Percentiles rank a stretch among this genome's conserved stretches.
phyloP scores from a whole-genome alignment of 2,113 vertebrate species.

The Scatophagus argus region DNA sequence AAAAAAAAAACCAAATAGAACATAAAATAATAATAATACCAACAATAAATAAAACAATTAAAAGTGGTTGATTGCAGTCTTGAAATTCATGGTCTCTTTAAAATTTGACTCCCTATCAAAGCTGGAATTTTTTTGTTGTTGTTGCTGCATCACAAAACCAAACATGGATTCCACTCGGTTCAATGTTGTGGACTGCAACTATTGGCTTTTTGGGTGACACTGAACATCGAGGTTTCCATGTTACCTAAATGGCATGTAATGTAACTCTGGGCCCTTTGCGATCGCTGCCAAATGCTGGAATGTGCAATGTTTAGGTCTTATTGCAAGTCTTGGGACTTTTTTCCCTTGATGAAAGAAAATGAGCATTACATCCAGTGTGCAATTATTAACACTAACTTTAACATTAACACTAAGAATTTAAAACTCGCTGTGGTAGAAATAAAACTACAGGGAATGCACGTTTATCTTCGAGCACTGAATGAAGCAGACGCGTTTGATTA shows the following conservation, averaged over 20 bases:
- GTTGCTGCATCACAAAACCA: slow-evolving; percentile 22
- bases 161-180: slow-evolving; percentile 18
- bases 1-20: slow-evolving; percentile 81
- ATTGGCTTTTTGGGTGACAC: slow-evolving; percentile 73
- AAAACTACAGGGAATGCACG: slow-evolving; percentile 69
- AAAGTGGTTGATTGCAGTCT: slow-evolving; percentile 86
- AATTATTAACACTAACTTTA: slow-evolving; percentile 73
- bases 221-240: slow-evolving; percentile 65
- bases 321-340: slow-evolving; percentile 53
- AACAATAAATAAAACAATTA: slow-evolving; percentile 86
- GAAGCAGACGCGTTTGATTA: slow-evolving; percentile 62
- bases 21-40: slow-evolving; percentile 76
- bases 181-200: slow-evolving; percentile 14
- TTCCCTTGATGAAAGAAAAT: slow-evolving; percentile 30
- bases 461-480: slow-evolving; percentile 66
- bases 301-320: slow-evolving; percentile 71
- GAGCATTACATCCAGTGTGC: slow-evolving; percentile 54
- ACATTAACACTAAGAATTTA: slow-evolving; percentile 47
- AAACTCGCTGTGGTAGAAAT: slow-evolving; percentile 63
- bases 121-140: slow-evolving; percentile 22
- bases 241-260: slow-evolving; percentile 1
- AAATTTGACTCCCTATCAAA: slow-evolving; percentile 18
- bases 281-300: slow-evolving; percentile 73
- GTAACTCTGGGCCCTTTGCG: slow-evolving; percentile 58
- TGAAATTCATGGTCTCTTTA: slow-evolving; percentile 75